phyloP scores from a whole-genome alignment of 2,888 invertebrate species.

The Conops quadrifasciatus region DNA sequence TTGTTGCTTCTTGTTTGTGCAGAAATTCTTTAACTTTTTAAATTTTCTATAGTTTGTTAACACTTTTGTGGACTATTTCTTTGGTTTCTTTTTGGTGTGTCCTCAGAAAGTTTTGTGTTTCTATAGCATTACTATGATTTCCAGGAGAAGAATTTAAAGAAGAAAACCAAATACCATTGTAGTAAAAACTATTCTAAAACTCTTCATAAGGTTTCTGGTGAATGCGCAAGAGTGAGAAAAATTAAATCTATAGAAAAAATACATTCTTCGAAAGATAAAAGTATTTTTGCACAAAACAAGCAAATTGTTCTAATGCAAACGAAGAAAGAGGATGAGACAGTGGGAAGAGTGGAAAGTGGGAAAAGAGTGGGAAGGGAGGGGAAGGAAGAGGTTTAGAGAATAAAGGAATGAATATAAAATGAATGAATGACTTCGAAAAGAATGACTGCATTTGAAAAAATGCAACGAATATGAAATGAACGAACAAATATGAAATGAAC shows the following conservation, averaged over 20 bases:
- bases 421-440: not conserved
- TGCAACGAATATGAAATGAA: too few relatives aligned
- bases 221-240: not conserved
- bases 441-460: too few relatives aligned
- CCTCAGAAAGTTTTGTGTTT: not conserved
- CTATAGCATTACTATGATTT: slow-evolving; percentile 6
- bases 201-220: not conserved
- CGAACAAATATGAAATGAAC: too few relatives aligned
- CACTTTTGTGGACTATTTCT: not conserved
- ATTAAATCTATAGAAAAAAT: not conserved
- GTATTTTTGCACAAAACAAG: not conserved
- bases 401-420: not conserved
- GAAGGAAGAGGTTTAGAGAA: not conserved
- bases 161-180: not conserved
- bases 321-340: not conserved
- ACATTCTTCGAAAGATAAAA: not conserved
- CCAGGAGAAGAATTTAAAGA: not conserved
- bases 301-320: not conserved
- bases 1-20: not conserved
- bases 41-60: not conserved
- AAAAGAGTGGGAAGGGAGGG: not conserved
- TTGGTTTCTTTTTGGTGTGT: not conserved
- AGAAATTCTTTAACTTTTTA: not conserved
- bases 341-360: not conserved
- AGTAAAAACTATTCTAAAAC: not conserved